Evolutionary conservation across 2,888 invertebrate species (phyloP), one percentile per base, ranked within the genome.

Genomic region (Patella depressa): DNA sequence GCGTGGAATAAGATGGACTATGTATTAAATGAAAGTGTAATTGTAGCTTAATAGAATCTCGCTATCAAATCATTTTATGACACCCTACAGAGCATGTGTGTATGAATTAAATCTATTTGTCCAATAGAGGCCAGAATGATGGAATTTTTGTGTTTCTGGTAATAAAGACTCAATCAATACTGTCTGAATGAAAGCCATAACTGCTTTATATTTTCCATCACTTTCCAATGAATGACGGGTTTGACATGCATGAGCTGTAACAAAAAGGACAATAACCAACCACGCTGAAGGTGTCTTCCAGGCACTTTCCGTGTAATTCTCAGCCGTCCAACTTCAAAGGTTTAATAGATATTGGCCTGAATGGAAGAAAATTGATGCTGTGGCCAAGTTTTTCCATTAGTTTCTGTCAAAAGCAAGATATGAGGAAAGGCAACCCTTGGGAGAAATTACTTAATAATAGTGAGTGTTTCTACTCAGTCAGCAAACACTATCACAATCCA

Each of bases 401-500:
- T 65, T 65, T 65, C 65, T 65, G 65, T 65, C 65, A 65, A 65
- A 65, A 65, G 65, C 65, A 65, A 65, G 65, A 65, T 65, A 65
- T 19, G 65, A 65, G 65, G 24, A 65, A 65, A 19, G 65, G 65
- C 65, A 65, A 19, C 65, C 24, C 65, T 65, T 65, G 65, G 65
- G 65, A 65, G 65, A 65, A 65, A 65, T 65, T 65, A 65, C 65
- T 65, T 65, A 65, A 65, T 65, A 65, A 65, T 65, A 65, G 65
- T 65, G 65, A 65, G 65, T 65, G 65, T 65, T 65, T 65, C 24
- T 24, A 65, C 65, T 65, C 65, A 24, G 24, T 65, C 65, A 65
- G 24, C 45, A 45, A 45, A 45, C 45, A 45, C 45, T 45, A 45
- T 45, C 45, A 45, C 65, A 65, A 65, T 65, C 65, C 65, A 65